Evolutionary conservation across 2,888 invertebrate genomes (phyloP).

Genomic region (Hemicrepidius hirtus): DNA sequence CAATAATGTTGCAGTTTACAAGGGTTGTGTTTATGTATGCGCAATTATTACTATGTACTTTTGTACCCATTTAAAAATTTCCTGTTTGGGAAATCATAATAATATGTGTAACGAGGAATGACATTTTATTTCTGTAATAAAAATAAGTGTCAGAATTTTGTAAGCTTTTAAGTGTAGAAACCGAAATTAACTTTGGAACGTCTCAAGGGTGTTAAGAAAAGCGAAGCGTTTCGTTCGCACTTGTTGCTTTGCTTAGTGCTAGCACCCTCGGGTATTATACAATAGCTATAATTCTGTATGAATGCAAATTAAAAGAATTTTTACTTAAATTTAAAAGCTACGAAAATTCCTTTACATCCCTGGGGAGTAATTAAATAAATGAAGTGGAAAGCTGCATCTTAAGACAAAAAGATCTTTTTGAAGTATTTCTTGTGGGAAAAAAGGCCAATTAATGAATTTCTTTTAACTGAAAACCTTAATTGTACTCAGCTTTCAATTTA

Average conservation of each 20-base stretch:
- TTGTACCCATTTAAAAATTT: too few species aligned
- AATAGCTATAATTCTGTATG: neutral
- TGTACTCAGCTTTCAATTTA: slow-evolving; percentile 3
- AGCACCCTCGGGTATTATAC: neutral
- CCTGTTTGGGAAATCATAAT: too few species aligned
- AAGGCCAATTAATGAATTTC: slow-evolving; percentile 13
- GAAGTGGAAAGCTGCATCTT: slow-evolving; percentile 17
- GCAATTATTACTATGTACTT: too few species aligned
- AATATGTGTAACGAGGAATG: too few species aligned
- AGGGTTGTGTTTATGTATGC: too few species aligned
- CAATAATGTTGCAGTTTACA: too few species aligned
- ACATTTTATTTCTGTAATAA: too few species aligned
- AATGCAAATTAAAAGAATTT: slow-evolving; percentile 13
- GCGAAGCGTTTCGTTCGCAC: neutral
- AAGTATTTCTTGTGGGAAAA: neutral
- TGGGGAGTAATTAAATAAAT: slow-evolving; percentile 26
- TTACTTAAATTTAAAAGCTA: neutral
- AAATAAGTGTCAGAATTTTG: too few species aligned
- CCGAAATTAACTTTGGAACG: neutral
- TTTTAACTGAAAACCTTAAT: slow-evolving; percentile 1
- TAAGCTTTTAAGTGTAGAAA: too few species aligned
- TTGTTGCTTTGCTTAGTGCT: slow-evolving; percentile 9
- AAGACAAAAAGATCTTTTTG: neutral
- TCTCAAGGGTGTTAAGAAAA: neutral
- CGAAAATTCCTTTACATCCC: neutral